Evolutionary conservation across 2,797 vertebrate genomes (phyloP).

Genomic region (Thunnus albacares): DNA sequence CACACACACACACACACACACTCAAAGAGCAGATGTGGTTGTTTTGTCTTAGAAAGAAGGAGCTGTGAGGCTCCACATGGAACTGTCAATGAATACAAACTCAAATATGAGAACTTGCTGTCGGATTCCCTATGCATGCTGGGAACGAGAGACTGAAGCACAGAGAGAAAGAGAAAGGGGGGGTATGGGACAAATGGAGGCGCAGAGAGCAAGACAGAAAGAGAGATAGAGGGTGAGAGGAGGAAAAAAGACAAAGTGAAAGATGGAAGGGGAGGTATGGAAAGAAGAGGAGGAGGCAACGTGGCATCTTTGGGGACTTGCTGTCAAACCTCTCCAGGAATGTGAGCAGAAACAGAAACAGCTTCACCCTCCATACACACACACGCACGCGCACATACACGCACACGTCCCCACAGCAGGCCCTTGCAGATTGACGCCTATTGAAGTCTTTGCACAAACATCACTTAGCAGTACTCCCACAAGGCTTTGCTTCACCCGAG

Average conservation of each 20-base stretch:
- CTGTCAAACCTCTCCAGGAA: slow-evolving; percentile 89
- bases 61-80: slow-evolving; percentile 67
- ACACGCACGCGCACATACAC: slow-evolving; percentile 38
- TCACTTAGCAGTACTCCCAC: slow-evolving; percentile 64
- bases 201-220: slow-evolving; percentile 30
- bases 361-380: slow-evolving; percentile 56
- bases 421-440: slow-evolving; percentile 62
- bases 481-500: slow-evolving; percentile 65
- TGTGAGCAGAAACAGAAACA: slow-evolving; percentile 85
- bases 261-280: slow-evolving; percentile 39
- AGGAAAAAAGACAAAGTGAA: slow-evolving; percentile 30
- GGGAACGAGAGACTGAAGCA: slow-evolving; percentile 67
- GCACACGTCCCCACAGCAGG: slow-evolving; percentile 49
- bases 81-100: slow-evolving; percentile 74
- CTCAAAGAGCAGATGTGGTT: slow-evolving; percentile 64
- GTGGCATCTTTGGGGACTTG: slow-evolving; percentile 82
- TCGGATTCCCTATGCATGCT: slow-evolving; percentile 71
- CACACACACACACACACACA: slow-evolving; percentile 11
- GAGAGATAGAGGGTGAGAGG: slow-evolving; percentile 12
- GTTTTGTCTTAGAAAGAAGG: slow-evolving; percentile 66
- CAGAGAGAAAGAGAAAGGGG: slow-evolving; percentile 12
- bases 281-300: slow-evolving; percentile 18
- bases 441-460: slow-evolving; percentile 71
- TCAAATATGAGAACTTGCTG: slow-evolving; percentile 67
- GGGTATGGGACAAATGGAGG: slow-evolving; percentile 43